Percentiles rank a stretch among this genome's conserved stretches.
Evolutionary conservation across 37 sponge, comb jelly and placozoan species (phyloP).

Genomic region (Agelas oroides): DNA sequence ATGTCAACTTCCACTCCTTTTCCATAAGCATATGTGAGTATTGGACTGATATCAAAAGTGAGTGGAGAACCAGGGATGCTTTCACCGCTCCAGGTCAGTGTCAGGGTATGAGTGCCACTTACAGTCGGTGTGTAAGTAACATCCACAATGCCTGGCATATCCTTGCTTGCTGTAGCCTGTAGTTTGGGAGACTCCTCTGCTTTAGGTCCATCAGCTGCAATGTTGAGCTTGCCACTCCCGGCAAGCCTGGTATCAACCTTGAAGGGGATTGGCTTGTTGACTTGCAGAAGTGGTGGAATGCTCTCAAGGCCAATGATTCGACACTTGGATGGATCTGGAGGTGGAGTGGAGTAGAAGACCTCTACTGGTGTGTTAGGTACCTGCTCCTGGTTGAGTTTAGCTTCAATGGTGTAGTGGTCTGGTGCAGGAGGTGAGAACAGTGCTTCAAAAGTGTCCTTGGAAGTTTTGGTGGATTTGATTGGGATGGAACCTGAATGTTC

Average conservation of each 20-base stretch:
- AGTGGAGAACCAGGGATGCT: constrained; percentile 71
- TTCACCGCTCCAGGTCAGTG: constrained; percentile 58
- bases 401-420: constrained; percentile 44
- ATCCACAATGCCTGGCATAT: constrained; percentile 28
- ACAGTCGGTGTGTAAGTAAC: constrained; percentile 65
- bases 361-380: constrained; percentile 65
- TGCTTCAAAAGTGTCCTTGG: constrained; percentile 25
- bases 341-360: constrained; percentile 34
- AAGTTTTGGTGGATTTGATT: not conserved
- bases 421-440: constrained; percentile 46
- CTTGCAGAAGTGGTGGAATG: constrained; percentile 24
- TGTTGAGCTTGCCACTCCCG: constrained; percentile 74
- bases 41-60: constrained; percentile 37
- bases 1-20: constrained; percentile 36
- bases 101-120: constrained; percentile 61
- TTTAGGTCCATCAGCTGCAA: constrained; percentile 32
- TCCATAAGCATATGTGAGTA: constrained; percentile 30
- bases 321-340: constrained; percentile 54
- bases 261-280: constrained; percentile 39
- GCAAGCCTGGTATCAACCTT: constrained; percentile 69
- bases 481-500: not conserved
- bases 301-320: constrained; percentile 52
- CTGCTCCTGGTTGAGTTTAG: constrained; percentile 25
- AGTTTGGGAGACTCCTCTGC: constrained; percentile 19
- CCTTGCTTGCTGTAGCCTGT: not conserved